A percentile compares a stretch with the other conserved stretches of the same genome.
Conservation (phyloP, 2,888 invertebrate species). For the Mimas tiliae region DNA sequence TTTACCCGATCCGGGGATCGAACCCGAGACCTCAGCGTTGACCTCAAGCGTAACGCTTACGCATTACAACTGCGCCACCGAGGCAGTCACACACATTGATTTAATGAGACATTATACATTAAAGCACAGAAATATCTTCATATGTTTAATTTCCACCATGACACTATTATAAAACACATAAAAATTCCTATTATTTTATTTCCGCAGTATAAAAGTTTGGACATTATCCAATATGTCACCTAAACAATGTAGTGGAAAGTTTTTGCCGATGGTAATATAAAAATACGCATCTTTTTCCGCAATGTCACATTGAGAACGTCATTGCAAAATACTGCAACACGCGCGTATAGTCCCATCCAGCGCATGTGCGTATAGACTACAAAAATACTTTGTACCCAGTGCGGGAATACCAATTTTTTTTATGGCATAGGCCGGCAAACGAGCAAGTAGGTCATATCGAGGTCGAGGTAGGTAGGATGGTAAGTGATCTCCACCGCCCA, state of each 20-base stretch:
- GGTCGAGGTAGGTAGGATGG: no score
- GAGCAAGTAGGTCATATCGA: no score
- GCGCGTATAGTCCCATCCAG: neutral
- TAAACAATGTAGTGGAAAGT: conserved; percentile 31
- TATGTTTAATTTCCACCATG: neutral
- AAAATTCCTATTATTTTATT: neutral
- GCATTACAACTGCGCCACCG: no score
- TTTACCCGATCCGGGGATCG: no score
- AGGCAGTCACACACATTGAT: no score
- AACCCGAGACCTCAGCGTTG: no score
- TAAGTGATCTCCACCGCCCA: no score
- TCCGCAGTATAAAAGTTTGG: conserved; percentile 29
- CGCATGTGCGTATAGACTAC: neutral
- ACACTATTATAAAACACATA: conserved; percentile 12
- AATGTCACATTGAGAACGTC: conserved; percentile 31
- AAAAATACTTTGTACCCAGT: conserved; percentile 5
- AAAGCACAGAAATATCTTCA: neutral
- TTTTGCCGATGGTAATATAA: conserved; percentile 28
- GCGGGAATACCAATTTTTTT: no score
- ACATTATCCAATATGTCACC: conserved; percentile 33
- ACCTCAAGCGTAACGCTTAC: no score
- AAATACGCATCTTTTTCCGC: conserved; percentile 29
- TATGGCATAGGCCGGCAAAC: no score
- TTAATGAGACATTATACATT: no score
- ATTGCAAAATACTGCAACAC: conserved; percentile 23